Percentiles rank a stretch among this genome's conserved stretches.
Conservation (phyloP, 2,113 vertebrate genomes). For the Tragulus kanchil region DNA sequence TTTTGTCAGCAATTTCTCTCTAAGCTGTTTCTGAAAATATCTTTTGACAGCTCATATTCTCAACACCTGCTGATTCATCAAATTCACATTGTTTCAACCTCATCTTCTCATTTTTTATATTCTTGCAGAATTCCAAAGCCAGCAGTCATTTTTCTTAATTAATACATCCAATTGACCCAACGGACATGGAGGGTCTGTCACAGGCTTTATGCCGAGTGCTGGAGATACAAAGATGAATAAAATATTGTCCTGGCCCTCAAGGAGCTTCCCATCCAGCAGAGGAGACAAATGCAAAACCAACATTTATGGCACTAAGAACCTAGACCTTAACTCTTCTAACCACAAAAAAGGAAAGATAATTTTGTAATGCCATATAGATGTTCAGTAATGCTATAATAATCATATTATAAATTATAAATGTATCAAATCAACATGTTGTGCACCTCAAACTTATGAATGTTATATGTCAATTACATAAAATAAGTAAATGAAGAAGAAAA, state of each 20-base stretch:
- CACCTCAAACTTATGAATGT: neutral
- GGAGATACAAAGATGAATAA: neutral
- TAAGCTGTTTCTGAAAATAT: slow-evolving; percentile 59
- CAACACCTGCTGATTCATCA: neutral
- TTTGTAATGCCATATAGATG: neutral
- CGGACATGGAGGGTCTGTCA: neutral
- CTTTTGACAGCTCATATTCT: slow-evolving; percentile 52
- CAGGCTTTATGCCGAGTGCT: neutral
- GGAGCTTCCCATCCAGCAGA: slow-evolving; percentile 4
- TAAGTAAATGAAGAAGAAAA: neutral
- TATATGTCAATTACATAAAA: neutral
- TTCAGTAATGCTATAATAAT: neutral
- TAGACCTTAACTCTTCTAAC: neutral
- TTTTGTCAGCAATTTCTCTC: slow-evolving; percentile 48
- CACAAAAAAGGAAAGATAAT: neutral
- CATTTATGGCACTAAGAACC: neutral
- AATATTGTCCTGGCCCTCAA: neutral
- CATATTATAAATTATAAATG: neutral
- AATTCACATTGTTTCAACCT: slow-evolving; percentile 24
- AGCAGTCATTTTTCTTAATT: neutral
- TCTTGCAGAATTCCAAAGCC: neutral
- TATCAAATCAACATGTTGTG: neutral
- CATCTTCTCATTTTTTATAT: slow-evolving; percentile 9
- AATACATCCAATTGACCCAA: neutral
- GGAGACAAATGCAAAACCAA: neutral